phyloP scores from a whole-genome alignment of 1,140 invertebrate species.

The Drosophila rufa region DNA sequence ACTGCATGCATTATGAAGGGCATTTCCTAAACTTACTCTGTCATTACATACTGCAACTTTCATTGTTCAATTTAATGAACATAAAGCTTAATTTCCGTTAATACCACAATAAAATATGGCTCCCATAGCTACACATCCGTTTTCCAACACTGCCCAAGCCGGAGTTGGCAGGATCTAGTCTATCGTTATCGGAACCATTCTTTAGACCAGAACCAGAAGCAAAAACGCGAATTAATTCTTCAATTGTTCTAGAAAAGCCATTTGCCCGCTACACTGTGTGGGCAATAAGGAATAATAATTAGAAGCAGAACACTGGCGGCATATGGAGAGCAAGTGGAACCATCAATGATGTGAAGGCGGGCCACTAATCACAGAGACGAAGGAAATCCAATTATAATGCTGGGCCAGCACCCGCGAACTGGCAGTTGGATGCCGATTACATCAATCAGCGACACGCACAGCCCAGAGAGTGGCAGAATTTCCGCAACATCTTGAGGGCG shows the following conservation, averaged over 20 bases:
- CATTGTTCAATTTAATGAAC: no score
- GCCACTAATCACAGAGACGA: slow-evolving; percentile 28
- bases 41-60: no score
- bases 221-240: not conserved
- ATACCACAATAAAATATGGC: not conserved
- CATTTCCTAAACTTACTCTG: no score
- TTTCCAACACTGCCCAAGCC: not conserved
- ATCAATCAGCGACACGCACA: slow-evolving; percentile 67
- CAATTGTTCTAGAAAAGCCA: not conserved
- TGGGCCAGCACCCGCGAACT: slow-evolving; percentile 17
- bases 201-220: no score
- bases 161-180: not conserved
- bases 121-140: not conserved
- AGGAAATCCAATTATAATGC: slow-evolving; percentile 54
- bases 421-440: slow-evolving; percentile 45
- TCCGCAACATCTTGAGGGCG: slow-evolving; percentile 46
- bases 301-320: slow-evolving; percentile 14
- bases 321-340: slow-evolving; percentile 9
- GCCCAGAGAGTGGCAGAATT: slow-evolving; percentile 16
- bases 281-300: slow-evolving; percentile 30
- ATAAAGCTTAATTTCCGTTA: no score
- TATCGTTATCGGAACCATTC: slow-evolving; percentile 6
- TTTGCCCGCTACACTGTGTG: slow-evolving; percentile 18
- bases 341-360: slow-evolving; percentile 37
- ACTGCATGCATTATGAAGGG: no score